Percentiles rank a stretch among this genome's conserved stretches.
These are phyloP conservation scores for Habroteleia sp. DNA, from an alignment of 2,888 invertebrate species.

Conservation along the genomic window DNA sequence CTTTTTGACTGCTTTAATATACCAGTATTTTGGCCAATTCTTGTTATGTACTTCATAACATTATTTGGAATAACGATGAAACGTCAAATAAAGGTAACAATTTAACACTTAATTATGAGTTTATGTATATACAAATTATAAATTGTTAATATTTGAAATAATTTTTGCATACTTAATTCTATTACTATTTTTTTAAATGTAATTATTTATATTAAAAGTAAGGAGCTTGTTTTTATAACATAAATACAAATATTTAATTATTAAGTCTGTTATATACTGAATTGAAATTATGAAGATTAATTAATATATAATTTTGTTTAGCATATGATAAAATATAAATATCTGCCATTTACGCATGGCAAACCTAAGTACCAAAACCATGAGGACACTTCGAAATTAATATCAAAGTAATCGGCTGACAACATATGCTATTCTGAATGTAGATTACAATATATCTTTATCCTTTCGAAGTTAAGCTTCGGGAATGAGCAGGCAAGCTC, in stretches of 20 bases:
- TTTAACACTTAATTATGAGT: no score
- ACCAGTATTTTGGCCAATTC: conserved; percentile 99
- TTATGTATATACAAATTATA: no score
- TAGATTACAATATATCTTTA: conserved; percentile 70
- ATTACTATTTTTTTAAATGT: no score
- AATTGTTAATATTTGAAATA: no score
- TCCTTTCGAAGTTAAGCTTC: conserved; percentile 35
- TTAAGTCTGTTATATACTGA: no score
- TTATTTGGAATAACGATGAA: conserved; percentile 99
- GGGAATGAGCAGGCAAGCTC: conserved; percentile 1
- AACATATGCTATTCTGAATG: conserved; percentile 72
- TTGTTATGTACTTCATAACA: conserved; percentile 99
- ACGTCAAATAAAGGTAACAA: conserved; percentile 98
- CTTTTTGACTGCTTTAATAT: conserved; percentile 99
- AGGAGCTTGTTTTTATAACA: no score
- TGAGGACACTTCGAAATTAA: conserved; percentile 80
- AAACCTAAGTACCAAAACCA: conserved; percentile 96
- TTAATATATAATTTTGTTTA: no score
- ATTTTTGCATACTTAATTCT: no score
- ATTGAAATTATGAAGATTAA: no score
- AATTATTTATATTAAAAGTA: no score
- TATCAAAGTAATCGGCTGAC: conserved; percentile 75
- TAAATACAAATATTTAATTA: no score
- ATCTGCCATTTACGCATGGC: conserved; percentile 98
- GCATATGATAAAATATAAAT: conserved; percentile 99